These are phyloP conservation scores for Nymphalis polychloros DNA, from an alignment of 2,888 invertebrate species.

Conservation along the genomic window DNA sequence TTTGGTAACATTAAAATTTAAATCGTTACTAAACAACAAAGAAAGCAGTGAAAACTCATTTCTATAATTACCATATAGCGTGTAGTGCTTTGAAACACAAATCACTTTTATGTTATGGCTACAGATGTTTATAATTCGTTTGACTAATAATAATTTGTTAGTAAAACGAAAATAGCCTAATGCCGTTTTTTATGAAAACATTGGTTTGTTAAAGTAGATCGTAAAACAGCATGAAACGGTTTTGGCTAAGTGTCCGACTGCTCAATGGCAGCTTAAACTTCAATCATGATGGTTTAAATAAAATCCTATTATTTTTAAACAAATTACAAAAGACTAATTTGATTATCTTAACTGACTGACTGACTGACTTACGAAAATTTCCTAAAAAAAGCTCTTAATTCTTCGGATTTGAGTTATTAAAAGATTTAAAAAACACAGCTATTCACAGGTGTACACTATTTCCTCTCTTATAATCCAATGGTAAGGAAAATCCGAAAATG, in stretches of 20 bases:
- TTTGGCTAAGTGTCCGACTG: neutral
- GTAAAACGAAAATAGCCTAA: neutral
- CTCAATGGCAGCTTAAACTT: constrained; percentile 7
- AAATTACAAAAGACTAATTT: constrained; percentile 11
- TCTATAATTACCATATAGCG: constrained; percentile 8
- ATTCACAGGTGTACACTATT: too few species aligned
- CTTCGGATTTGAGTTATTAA: too few species aligned
- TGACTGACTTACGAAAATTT: neutral
- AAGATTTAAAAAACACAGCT: too few species aligned
- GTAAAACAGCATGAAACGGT: constrained; percentile 1
- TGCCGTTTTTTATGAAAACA: neutral
- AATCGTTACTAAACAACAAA: neutral
- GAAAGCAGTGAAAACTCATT: neutral
- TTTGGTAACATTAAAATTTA: constrained; percentile 18
- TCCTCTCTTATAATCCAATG: too few species aligned
- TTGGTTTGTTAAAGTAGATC: neutral
- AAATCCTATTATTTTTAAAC: constrained; percentile 8
- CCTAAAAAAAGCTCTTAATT: too few species aligned
- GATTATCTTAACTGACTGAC: constrained; percentile 1
- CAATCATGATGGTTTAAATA: constrained; percentile 17
- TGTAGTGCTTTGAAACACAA: constrained; percentile 2
- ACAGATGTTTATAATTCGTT: neutral
- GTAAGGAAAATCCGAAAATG: too few species aligned
- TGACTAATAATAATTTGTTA: neutral
- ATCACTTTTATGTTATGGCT: constrained; percentile 3